Evolutionary conservation across 2,888 invertebrate genomes (phyloP).

Genomic region (Piscicola geometra): DNA sequence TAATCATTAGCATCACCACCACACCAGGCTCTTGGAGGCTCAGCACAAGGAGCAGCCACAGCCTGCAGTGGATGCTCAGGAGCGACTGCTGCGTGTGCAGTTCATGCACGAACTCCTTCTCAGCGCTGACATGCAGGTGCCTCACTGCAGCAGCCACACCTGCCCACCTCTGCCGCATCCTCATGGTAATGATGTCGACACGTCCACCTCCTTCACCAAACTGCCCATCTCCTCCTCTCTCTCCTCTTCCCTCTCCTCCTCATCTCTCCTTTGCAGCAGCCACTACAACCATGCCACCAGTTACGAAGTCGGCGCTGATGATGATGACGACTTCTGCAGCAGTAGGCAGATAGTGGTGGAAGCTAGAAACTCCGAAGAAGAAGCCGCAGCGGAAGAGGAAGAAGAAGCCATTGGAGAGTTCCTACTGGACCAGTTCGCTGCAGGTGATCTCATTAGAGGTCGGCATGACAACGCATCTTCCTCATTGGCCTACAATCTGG

Average conservation of each 20-base stretch:
- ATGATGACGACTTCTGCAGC: too few species aligned
- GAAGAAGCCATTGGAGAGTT: too few species aligned
- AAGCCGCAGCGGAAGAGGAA: too few species aligned
- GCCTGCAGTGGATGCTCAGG: not conserved
- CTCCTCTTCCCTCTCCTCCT: conserved; percentile 3
- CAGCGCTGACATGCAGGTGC: not conserved
- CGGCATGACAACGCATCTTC: too few species aligned
- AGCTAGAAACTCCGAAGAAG: too few species aligned
- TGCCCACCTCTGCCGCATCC: not conserved
- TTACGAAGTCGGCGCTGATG: too few species aligned
- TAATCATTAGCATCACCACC: too few species aligned
- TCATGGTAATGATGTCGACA: too few species aligned
- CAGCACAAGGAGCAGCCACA: not conserved
- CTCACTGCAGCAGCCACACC: not conserved
- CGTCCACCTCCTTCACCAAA: conserved; percentile 28
- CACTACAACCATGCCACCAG: not conserved
- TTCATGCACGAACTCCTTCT: conserved; percentile 29
- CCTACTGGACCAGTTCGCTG: too few species aligned
- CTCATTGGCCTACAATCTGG: too few species aligned
- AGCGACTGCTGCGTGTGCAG: not conserved
- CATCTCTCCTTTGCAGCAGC: not conserved
- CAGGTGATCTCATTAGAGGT: too few species aligned
- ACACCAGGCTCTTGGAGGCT: not conserved
- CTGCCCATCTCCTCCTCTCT: conserved; percentile 26
- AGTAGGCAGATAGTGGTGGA: too few species aligned